A percentile compares a stretch with the other conserved stretches of the same genome.
Conservation (phyloP, 2,113 vertebrate species). For the Myotis lucifugus region DNA sequence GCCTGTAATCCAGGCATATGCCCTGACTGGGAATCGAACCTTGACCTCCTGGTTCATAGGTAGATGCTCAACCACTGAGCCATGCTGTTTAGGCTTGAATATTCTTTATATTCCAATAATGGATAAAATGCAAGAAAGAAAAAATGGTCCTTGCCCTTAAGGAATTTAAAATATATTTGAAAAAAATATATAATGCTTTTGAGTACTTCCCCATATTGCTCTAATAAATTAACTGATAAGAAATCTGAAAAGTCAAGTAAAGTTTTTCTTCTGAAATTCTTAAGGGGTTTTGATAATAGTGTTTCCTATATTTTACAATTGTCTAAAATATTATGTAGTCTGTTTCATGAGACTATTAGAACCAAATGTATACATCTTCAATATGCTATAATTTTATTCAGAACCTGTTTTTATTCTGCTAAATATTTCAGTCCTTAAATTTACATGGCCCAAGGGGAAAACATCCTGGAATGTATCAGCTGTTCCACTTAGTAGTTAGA, state of each 20-base stretch:
- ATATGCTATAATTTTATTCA: conserved; percentile 68
- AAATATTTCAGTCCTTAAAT: conserved; percentile 67
- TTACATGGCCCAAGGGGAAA: conserved; percentile 49
- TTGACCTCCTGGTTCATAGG: too few relatives aligned
- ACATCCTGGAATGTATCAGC: conserved; percentile 61
- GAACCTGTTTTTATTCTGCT: conserved; percentile 69
- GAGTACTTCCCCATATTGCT: not conserved
- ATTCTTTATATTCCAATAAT: conserved; percentile 11
- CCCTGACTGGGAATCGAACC: too few relatives aligned
- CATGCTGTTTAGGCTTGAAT: not conserved
- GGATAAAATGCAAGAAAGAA: not conserved
- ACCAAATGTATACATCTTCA: conserved; percentile 62
- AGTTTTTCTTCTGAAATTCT: conserved; percentile 8
- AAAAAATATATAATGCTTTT: conserved; percentile 43
- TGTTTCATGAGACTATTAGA: conserved; percentile 61
- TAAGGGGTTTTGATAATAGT: conserved; percentile 23
- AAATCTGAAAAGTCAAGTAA: conserved; percentile 30
- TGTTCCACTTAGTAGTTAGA: conserved; percentile 48
- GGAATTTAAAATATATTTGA: conserved; percentile 44
- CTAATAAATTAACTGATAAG: conserved; percentile 28
- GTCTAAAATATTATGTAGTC: not conserved
- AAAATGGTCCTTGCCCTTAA: not conserved
- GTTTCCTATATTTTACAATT: conserved; percentile 58
- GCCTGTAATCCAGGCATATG: too few relatives aligned
- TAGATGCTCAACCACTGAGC: too few relatives aligned